Evolutionary conservation across 1,140 invertebrate species (phyloP).

Genomic region (Lordiphosa stackelbergi): DNA sequence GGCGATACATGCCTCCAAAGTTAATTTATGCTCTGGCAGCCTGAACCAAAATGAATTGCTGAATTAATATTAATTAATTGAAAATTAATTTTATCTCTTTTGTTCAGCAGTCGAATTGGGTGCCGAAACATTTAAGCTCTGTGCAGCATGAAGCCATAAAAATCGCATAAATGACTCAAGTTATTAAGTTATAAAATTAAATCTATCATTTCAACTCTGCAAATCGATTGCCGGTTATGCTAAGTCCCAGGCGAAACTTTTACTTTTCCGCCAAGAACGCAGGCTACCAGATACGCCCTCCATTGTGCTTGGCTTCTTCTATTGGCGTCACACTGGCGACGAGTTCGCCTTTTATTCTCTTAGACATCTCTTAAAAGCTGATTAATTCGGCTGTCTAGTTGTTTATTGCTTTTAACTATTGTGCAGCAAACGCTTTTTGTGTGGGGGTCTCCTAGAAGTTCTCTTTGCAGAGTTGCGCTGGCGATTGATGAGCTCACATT

Average conservation of each 20-base stretch:
- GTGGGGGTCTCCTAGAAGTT: constrained; percentile 13
- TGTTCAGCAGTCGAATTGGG: constrained; percentile 2
- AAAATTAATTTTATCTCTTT: constrained; percentile 33
- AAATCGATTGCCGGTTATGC: constrained; percentile 2
- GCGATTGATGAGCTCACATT: constrained; percentile 51
- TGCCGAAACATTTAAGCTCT: not conserved
- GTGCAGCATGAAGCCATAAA: constrained; percentile 19
- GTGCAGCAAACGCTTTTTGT: constrained; percentile 23
- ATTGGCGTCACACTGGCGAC: constrained; percentile 6
- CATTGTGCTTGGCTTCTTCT: constrained; percentile 8
- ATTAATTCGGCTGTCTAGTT: constrained; percentile 44
- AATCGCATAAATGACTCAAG: constrained; percentile 27
- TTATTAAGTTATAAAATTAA: constrained; percentile 42
- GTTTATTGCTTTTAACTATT: constrained; percentile 25
- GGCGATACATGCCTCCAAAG: not conserved
- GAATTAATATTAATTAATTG: constrained; percentile 49
- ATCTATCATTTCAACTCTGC: constrained; percentile 18
- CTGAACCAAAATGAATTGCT: constrained; percentile 17
- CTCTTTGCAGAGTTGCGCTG: constrained; percentile 15
- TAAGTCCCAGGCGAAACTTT: constrained; percentile 18
- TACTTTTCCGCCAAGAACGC: constrained; percentile 13
- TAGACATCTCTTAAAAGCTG: constrained; percentile 26
- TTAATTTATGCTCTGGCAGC: constrained; percentile 28
- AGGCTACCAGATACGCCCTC: constrained; percentile 10
- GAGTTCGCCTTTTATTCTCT: constrained; percentile 26